Conservation (phyloP, 2,113 vertebrate genomes). For the Carlito syrichta region DNA sequence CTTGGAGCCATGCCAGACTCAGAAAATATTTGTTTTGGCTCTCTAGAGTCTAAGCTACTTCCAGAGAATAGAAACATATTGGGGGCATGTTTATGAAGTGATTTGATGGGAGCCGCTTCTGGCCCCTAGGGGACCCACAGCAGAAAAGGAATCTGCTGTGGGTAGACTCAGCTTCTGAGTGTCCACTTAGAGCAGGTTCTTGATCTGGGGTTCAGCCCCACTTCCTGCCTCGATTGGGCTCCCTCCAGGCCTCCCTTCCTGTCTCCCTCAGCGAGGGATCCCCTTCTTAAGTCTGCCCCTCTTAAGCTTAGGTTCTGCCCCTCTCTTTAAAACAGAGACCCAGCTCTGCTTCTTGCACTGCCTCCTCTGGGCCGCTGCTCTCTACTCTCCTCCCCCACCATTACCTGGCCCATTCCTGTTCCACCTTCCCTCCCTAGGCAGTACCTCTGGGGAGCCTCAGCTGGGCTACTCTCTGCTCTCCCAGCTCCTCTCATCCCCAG, state of each 20-base stretch:
- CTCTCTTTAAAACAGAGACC: not conserved
- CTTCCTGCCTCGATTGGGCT: no score
- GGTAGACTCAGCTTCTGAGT: no score
- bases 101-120: not conserved
- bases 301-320: no score
- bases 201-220: not conserved
- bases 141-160: not conserved
- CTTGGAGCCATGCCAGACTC: not conserved
- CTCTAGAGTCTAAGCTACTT: not conserved
- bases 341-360: not conserved
- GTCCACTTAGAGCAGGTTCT: no score
- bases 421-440: not conserved
- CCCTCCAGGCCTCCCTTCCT: no score
- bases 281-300: not conserved
- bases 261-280: not conserved
- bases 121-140: rapidly evolving
- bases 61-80: not conserved
- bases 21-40: not conserved
- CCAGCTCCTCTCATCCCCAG: not conserved
- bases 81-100: not conserved
- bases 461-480: not conserved
- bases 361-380: not conserved
- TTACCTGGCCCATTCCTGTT: not conserved
- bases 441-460: not conserved
- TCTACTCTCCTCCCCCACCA: no score